Evolutionary conservation across 2,888 invertebrate genomes (phyloP).

Genomic region (Epistrophe grossulariae): DNA sequence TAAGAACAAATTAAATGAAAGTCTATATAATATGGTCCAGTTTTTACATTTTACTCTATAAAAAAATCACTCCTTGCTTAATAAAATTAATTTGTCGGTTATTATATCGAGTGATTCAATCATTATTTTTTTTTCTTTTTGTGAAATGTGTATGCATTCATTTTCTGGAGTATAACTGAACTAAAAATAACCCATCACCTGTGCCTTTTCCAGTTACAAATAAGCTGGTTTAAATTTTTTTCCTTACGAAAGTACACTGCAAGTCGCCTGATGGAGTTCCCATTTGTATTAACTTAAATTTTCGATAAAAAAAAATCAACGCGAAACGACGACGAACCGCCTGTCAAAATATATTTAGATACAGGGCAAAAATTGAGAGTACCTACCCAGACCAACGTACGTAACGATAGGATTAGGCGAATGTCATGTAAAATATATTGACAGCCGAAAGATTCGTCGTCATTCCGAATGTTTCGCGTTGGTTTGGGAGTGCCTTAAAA

Average conservation of each 20-base stretch:
- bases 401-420: too few relatives aligned
- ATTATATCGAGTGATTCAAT: not conserved
- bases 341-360: too few relatives aligned
- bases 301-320: too few relatives aligned
- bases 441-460: too few relatives aligned
- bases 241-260: not conserved
- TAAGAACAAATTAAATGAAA: conserved; percentile 6
- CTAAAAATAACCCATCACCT: conserved; percentile 14
- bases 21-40: not conserved
- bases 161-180: conserved; percentile 3
- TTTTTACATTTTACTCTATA: not conserved
- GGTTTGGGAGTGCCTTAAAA: too few relatives aligned
- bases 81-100: not conserved
- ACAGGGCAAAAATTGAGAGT: too few relatives aligned
- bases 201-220: conserved; percentile 1
- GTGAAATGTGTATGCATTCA: not conserved
- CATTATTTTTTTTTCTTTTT: not conserved
- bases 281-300: too few relatives aligned
- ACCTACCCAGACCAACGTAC: too few relatives aligned
- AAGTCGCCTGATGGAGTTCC: not conserved
- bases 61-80: not conserved
- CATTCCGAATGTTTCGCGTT: too few relatives aligned
- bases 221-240: not conserved
- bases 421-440: too few relatives aligned
- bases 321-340: too few relatives aligned